Percentiles rank a stretch among this genome's conserved stretches.
These are phyloP conservation scores for Brenthis daphne DNA, from an alignment of 2,888 invertebrate genomes.

Conservation along the genomic window DNA sequence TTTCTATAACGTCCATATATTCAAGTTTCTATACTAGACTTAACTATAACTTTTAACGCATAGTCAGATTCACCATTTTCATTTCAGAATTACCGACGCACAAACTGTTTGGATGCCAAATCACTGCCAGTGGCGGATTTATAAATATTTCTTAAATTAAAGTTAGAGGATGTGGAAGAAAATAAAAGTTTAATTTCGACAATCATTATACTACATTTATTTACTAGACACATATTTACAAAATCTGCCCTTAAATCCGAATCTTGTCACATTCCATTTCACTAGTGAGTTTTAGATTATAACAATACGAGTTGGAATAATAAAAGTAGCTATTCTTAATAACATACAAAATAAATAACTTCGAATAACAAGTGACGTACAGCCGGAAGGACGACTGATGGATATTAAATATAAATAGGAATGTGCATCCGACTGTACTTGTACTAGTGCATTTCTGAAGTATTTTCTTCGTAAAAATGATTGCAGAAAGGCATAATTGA, in stretches of 20 bases:
- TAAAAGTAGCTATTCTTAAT: constrained; percentile 43
- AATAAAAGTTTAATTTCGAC: constrained; percentile 65
- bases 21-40: too few species aligned
- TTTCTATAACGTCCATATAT: too few species aligned
- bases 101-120: constrained; percentile 47
- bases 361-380: constrained; percentile 55
- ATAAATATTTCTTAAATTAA: constrained; percentile 19
- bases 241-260: constrained; percentile 56
- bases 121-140: constrained; percentile 46
- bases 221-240: constrained; percentile 76
- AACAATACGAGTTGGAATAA: constrained; percentile 38
- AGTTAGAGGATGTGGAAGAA: constrained; percentile 20
- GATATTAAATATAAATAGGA: constrained; percentile 42
- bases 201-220: constrained; percentile 76
- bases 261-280: constrained; percentile 47
- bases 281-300: constrained; percentile 38
- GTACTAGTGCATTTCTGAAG: constrained; percentile 53
- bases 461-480: constrained; percentile 73
- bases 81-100: constrained; percentile 59
- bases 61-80: constrained; percentile 10
- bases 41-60: too few species aligned
- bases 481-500: constrained; percentile 70
- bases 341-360: constrained; percentile 73
- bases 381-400: constrained; percentile 45
- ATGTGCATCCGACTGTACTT: constrained; percentile 51